Evolutionary conservation across 2,113 vertebrate genomes (phyloP).

Genomic region (Leucopsar rothschildi): DNA sequence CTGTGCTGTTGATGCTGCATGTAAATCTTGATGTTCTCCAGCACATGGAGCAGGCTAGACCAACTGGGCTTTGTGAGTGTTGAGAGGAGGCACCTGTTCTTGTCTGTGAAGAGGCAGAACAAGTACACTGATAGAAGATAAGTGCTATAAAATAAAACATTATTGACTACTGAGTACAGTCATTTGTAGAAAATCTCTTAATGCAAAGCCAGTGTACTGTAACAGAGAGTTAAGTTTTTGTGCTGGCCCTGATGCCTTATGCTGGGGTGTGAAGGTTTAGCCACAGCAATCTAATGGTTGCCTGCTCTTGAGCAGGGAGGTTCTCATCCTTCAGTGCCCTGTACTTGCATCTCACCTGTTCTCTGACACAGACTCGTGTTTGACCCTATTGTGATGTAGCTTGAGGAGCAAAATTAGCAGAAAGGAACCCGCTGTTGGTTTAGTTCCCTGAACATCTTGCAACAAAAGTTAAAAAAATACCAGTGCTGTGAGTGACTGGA

Average conservation of each 20-base stretch:
- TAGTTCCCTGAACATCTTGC: not conserved
- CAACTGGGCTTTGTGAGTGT: not conserved
- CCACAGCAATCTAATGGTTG: not conserved
- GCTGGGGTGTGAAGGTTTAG: not conserved
- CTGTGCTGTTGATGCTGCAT: not conserved
- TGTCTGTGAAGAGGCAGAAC: not conserved
- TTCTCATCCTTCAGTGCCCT: not conserved
- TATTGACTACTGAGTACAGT: not conserved
- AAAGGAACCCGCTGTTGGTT: not conserved
- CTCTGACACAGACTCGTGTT: rapidly evolving
- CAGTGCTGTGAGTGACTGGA: not conserved
- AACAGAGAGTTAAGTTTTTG: not conserved
- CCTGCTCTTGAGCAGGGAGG: not conserved
- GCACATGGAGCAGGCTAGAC: not conserved
- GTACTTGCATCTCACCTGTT: not conserved
- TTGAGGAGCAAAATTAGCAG: not conserved
- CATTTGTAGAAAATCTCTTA: not conserved
- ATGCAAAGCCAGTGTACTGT: not conserved
- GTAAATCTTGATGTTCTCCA: not conserved
- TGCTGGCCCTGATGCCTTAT: not conserved
- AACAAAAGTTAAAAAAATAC: not conserved
- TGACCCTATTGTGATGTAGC: not conserved
- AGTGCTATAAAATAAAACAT: not conserved
- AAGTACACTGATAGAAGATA: not conserved
- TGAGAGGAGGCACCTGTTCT: not conserved